Conservation (phyloP, 2,888 invertebrate genomes). For the Campoletis raptor region DNA sequence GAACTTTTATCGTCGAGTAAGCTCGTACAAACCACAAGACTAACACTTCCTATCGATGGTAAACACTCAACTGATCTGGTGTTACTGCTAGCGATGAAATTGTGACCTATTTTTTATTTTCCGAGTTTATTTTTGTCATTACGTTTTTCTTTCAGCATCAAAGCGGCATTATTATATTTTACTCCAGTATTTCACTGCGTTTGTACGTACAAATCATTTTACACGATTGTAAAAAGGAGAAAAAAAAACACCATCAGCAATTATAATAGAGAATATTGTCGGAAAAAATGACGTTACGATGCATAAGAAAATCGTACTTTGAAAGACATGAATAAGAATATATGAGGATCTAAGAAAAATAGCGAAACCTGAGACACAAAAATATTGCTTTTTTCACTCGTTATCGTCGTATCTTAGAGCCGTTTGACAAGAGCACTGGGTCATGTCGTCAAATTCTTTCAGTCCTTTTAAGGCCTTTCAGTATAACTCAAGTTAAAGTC, state of each 20-base stretch:
- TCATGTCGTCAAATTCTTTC: not conserved
- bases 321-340: not conserved
- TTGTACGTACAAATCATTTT: not conserved
- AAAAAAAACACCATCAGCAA: not conserved
- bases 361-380: not conserved
- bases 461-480: not conserved
- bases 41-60: constrained; percentile 30
- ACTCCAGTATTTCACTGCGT: not conserved
- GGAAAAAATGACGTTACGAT: not conserved
- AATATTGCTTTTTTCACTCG: not conserved
- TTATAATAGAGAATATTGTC: not conserved
- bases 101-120: constrained; percentile 29
- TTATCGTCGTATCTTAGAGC: not conserved
- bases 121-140: not conserved
- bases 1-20: constrained; percentile 68
- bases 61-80: constrained; percentile 5
- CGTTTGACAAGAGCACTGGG: constrained; percentile 14
- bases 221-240: not conserved
- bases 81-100: constrained; percentile 16
- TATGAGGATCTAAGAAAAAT: constrained; percentile 12
- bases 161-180: not conserved
- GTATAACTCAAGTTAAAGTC: constrained; percentile 8
- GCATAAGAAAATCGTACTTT: not conserved
- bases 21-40: constrained; percentile 60
- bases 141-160: not conserved